Conservation (phyloP, 2,888 invertebrate genomes). For the Teleogryllus oceanicus region DNA sequence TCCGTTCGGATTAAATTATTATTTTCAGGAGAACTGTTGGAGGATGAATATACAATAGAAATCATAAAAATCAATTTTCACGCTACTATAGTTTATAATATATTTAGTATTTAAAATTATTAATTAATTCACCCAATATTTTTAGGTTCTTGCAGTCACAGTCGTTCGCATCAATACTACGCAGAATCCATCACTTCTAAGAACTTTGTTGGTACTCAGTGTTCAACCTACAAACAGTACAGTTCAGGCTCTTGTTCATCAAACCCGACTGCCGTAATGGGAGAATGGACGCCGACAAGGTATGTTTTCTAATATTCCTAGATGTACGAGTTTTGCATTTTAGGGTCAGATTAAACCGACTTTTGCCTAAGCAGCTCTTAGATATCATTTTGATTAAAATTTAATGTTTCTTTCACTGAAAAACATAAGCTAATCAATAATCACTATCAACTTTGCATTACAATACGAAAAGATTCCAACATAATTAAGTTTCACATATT, state of each 20-base stretch:
- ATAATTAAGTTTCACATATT: too few relatives aligned
- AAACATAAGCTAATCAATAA: too few relatives aligned
- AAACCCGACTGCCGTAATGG: constrained; percentile 24
- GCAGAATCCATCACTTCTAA: constrained; percentile 27
- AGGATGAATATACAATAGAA: too few relatives aligned
- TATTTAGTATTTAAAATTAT: too few relatives aligned
- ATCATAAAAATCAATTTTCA: too few relatives aligned
- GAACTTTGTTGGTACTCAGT: constrained; percentile 23
- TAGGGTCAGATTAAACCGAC: too few relatives aligned
- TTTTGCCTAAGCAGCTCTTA: neutral
- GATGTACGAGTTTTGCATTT: neutral
- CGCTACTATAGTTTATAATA: too few relatives aligned
- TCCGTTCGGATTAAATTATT: neutral
- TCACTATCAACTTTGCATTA: too few relatives aligned
- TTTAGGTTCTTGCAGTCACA: constrained; percentile 29
- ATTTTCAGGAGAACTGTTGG: too few relatives aligned
- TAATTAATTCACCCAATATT: neutral
- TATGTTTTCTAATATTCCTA: neutral
- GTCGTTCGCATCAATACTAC: constrained; percentile 22
- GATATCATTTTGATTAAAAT: neutral
- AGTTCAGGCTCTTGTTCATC: neutral
- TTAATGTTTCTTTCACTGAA: neutral
- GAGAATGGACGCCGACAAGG: constrained; percentile 6
- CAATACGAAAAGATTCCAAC: neutral
- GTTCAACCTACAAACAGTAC: constrained; percentile 24